Base-by-base conservation (phyloP, 2,888 invertebrate genomes). In the Luperina testacea region DNA sequence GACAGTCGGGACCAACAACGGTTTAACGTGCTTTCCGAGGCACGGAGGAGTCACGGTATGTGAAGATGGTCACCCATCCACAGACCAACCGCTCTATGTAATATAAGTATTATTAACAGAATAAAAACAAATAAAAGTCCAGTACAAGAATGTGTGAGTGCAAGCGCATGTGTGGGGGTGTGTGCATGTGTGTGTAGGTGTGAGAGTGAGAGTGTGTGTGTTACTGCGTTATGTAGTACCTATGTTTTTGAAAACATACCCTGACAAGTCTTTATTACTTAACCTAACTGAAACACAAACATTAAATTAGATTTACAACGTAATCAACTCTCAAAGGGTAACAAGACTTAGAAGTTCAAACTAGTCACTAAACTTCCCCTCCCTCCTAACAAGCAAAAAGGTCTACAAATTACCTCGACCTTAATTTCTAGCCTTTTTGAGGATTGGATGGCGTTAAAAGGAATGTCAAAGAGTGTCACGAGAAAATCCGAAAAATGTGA, bases 401-500 rank as follows among this genome's bases (percentile, higher is more conserved):
- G 45, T 61, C 45, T 61, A 83, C 17, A 78, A 77, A 63, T 77
- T 6, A 51, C n/a, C 0, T 15, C 9, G 15, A 68, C 77, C 61
- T 67, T 64, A 70, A 53, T 27, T 64, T 48, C 24, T 20, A 57
- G 15, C 24, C 48, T 53, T 53, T 68, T 45, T 42, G 38, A 61
- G 45, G 65, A 51, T 27, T 24, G 20, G 11, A 70, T 57, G n/a
- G 70, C 32, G 64, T 53, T 81, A 72, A 69, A 84, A 72, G 83
- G 83, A n/a, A 42, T 72, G 64, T 82, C 72, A 63, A 63, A 51
- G 59, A 59, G 61, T 32, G 20, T 53, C 48, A 80, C 9, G 38
- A 32, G 17, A 38, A 64, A 32, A 72, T 79, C 51, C 17, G 11
- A 27, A 84, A 78, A 72, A 65, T 24, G 38, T 32, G 51, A 59